Base-by-base conservation (phyloP, 2,797 vertebrate genomes). In the Pelodytes ibericus region DNA sequence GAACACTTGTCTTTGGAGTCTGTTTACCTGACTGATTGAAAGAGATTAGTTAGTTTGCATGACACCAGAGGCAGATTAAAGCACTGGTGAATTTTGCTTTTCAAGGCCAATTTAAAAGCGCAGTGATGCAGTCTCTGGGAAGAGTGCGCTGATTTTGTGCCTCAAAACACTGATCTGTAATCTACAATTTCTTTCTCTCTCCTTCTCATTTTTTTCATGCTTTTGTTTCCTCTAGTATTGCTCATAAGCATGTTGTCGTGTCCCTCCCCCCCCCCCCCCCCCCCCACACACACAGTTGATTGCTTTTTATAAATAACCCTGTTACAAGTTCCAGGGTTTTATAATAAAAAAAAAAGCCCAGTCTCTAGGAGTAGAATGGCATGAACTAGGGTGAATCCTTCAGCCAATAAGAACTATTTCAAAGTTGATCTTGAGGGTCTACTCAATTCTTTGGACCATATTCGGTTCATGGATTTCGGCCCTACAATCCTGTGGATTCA, bases 371-470 rank as follows among this genome's bases (percentile, higher is more conserved):
- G n/a, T n/a, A n/a, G n/a, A n/a, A n/a, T n/a, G n/a, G n/a, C n/a
- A n/a, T n/a, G n/a, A 53, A 22, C 5, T 20, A 39, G 29, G 27
- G 15, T 15, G 24, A 36, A 31, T 44, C 59, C 61, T 8, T 68
- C 18, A 18, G 13, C 27, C 61, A 41, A 75, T 68, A 61, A 62
- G 59, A 57, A 68, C 27, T 70, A 29, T 47, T 27, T 41, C 27
- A 56, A 49, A 56, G 31, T 15, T 58, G 53, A 33, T 39, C 53
- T 39, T 70, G n/a, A n/a, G n/a, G n/a, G n/a, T n/a, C n/a, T n/a
- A n/a, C n/a, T n/a, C n/a, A n/a, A n/a, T n/a, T n/a, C n/a, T n/a
- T n/a, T n/a, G n/a, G n/a, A n/a, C n/a, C n/a, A n/a, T n/a, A n/a
- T n/a, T n/a, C n/a, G n/a, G n/a, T n/a, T n/a, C n/a, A n/a, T n/a